These are phyloP conservation scores for Oncorhynchus nerka DNA, from an alignment of 2,113 vertebrate species.

Conservation along the genomic window DNA sequence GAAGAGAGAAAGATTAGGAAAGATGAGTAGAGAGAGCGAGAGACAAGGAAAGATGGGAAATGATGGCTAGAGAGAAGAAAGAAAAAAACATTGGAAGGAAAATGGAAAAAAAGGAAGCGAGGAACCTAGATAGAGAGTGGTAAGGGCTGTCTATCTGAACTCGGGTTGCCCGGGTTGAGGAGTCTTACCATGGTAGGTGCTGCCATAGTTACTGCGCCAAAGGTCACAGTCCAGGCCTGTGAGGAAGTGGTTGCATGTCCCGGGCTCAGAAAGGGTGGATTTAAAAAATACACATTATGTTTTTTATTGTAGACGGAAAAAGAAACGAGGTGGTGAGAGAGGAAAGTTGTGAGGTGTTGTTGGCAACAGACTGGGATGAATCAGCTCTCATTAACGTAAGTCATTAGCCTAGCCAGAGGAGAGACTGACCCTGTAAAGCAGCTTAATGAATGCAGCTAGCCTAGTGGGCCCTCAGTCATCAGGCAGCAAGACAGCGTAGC, in stretches of 20 bases:
- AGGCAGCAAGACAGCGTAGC: slow-evolving; percentile 1
- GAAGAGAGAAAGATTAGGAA: no score
- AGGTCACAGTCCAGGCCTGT: background rate
- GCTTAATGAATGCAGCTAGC: slow-evolving; percentile 5
- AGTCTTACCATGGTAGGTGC: background rate
- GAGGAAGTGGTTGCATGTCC: background rate
- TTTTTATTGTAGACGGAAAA: slow-evolving; percentile 3
- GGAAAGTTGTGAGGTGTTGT: slow-evolving; percentile 9
- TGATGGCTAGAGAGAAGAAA: no score
- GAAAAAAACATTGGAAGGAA: no score
- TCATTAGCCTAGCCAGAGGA: slow-evolving; percentile 14
- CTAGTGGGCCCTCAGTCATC: slow-evolving; percentile 2
- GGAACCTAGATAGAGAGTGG: background rate
- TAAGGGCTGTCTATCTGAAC: background rate
- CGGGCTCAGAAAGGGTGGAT: background rate
- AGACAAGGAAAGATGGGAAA: background rate
- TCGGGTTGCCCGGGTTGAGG: background rate
- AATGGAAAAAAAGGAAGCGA: background rate
- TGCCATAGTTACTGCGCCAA: background rate
- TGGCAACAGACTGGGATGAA: slow-evolving; percentile 1
- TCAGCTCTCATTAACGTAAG: slow-evolving; percentile 19
- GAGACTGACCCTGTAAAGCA: slow-evolving; percentile 13
- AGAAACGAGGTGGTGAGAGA: slow-evolving; percentile 1
- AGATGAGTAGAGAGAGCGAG: background rate
- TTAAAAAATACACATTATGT: background rate